phyloP scores from a whole-genome alignment of 2,888 invertebrate species.

The Halocaridina rubra region DNA sequence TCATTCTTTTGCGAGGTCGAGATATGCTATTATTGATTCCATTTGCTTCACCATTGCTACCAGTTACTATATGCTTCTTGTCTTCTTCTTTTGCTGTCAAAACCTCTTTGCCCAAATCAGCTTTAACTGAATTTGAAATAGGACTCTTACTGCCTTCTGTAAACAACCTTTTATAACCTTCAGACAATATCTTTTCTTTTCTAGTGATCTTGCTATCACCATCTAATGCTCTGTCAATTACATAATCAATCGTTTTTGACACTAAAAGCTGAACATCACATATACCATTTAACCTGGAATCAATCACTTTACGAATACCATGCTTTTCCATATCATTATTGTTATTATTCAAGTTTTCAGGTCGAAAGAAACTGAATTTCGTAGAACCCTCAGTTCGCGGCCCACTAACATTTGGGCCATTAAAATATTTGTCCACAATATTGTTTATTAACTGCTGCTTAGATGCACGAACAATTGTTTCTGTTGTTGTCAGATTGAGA shows the following conservation, averaged over 20 bases:
- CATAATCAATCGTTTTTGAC: conserved; percentile 39
- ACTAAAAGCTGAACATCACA: conserved; percentile 35
- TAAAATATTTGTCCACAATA: conserved; percentile 71
- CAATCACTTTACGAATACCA: conserved; percentile 25
- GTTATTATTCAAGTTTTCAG: conserved; percentile 49
- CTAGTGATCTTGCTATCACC: background rate
- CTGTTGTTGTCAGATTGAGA: conserved; percentile 48
- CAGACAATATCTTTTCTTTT: background rate
- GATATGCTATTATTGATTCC: conserved; percentile 1
- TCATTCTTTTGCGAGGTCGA: conserved; percentile 37
- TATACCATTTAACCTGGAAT: conserved; percentile 22
- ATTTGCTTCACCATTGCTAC: conserved; percentile 11
- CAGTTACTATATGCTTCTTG: background rate
- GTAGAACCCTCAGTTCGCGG: background rate
- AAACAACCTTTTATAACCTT: conserved; percentile 18
- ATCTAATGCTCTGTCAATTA: conserved; percentile 37
- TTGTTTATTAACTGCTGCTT: conserved; percentile 75
- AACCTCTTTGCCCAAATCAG: background rate
- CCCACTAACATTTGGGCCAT: conserved; percentile 25
- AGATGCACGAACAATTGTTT: conserved; percentile 68
- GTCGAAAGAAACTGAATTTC: conserved; percentile 26
- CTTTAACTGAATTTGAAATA: background rate
- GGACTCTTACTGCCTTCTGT: conserved; percentile 22
- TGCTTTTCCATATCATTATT: conserved; percentile 27
- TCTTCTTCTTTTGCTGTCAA: background rate